A percentile compares a stretch with the other conserved stretches of the same genome.
Conservation (phyloP, 1,140 invertebrate species). For the Drosophila navojoa region DNA sequence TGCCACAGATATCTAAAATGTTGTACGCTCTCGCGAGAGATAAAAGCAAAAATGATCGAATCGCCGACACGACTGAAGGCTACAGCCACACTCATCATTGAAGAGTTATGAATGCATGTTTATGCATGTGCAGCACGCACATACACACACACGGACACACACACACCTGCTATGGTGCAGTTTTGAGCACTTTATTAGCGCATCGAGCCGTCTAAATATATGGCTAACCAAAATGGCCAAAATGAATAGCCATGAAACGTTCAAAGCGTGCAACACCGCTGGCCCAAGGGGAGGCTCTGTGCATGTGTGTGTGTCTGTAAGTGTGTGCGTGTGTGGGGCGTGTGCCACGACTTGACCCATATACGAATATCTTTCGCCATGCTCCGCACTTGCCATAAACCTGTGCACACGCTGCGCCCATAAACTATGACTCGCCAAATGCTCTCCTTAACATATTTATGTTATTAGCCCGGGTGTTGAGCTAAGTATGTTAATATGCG, state of each 20-base stretch:
- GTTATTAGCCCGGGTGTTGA: constrained; percentile 1
- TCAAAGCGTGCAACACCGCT: constrained; percentile 39
- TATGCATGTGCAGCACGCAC: constrained; percentile 73
- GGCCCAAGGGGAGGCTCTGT: constrained; percentile 13
- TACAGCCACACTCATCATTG: constrained; percentile 35
- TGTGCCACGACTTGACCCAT: constrained; percentile 35
- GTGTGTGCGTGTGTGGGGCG: constrained; percentile 24
- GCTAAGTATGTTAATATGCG: neutral
- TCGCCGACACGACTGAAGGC: constrained; percentile 48
- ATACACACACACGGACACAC: constrained; percentile 30
- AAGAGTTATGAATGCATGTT: constrained; percentile 67
- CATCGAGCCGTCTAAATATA: constrained; percentile 52
- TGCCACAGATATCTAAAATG: constrained; percentile 76
- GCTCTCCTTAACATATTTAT: constrained; percentile 8
- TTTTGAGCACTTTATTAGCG: constrained; percentile 58
- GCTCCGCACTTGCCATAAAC: constrained; percentile 2
- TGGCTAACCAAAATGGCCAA: constrained; percentile 48
- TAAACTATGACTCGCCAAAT: constrained; percentile 4
- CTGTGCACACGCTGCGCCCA: neutral
- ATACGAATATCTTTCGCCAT: constrained; percentile 26
- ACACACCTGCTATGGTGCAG: constrained; percentile 32
- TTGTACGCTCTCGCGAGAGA: constrained; percentile 49
- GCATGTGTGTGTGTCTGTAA: constrained; percentile 9
- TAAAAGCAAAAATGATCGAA: constrained; percentile 73
- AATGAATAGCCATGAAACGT: constrained; percentile 41